phyloP scores from a whole-genome alignment of 2,888 invertebrate species.

The Rhodophaea formosa region DNA sequence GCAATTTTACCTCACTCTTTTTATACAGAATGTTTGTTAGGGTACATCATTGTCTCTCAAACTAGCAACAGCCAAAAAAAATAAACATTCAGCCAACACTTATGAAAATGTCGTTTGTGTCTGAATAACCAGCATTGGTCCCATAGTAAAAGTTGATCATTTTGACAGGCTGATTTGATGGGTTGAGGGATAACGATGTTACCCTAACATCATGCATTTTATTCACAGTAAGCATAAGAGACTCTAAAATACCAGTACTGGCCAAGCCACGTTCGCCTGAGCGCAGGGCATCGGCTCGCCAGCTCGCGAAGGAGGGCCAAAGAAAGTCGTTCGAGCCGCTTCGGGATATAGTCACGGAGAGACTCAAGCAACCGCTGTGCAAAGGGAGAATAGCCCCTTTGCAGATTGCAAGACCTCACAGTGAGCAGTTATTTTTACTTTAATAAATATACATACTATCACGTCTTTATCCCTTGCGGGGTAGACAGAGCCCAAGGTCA shows the following conservation, averaged over 20 bases:
- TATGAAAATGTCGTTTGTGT: too few relatives aligned
- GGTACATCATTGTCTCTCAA: too few relatives aligned
- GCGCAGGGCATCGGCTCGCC: not conserved
- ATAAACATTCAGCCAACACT: too few relatives aligned
- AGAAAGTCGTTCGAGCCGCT: slow-evolving; percentile 25
- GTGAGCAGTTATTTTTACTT: not conserved
- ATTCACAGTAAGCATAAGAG: not conserved
- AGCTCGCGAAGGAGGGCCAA: slow-evolving; percentile 11
- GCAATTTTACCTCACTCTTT: too few relatives aligned
- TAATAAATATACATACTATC: not conserved
- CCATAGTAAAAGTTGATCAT: too few relatives aligned
- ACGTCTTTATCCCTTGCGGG: too few relatives aligned
- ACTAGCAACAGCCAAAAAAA: too few relatives aligned
- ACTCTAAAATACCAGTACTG: not conserved
- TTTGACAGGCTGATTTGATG: too few relatives aligned
- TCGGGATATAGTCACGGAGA: slow-evolving; percentile 32
- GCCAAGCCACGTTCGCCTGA: not conserved
- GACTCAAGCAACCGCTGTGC: slow-evolving; percentile 31
- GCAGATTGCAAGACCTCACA: not conserved
- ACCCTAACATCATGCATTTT: not conserved
- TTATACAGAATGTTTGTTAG: too few relatives aligned
- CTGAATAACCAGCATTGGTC: too few relatives aligned
- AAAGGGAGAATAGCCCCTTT: slow-evolving; percentile 23
- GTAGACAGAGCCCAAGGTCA: too few relatives aligned
- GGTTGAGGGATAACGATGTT: too few relatives aligned